Base-by-base conservation (phyloP, 2,888 invertebrate species). In the Patella pellucida region DNA sequence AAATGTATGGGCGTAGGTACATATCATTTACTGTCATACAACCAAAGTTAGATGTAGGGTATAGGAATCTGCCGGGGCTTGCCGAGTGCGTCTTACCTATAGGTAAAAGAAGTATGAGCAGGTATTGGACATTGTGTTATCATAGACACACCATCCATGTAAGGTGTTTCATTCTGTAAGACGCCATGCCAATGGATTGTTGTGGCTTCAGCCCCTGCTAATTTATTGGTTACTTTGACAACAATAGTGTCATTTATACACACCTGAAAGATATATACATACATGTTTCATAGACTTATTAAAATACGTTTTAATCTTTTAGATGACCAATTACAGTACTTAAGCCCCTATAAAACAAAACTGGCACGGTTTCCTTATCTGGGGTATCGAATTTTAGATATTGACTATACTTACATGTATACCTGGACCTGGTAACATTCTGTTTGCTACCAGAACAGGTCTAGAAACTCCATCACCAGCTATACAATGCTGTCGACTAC, bases 121-220 rank as follows among this genome's bases (percentile, higher is more conserved):
- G 82, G 75, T 56, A 88, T 85, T 7, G 84, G 80, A 78, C 87
- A 87, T 79, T 88, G 88, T 27, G 88, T 86, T 16, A 89, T 75
- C 81, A 86, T 83, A 15, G 81, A 74, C 56, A 84, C 86, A 0
- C 88, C 88, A 76, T 88, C 88, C 85, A 88, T 87, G 77, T 85
- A 82, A 23, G 79, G 84, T 9, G 83, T 77, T 15, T 79, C 82
- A 12, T 71, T 69, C 81, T 88, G 88, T 19, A 83, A 81, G 7
- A 87, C 76, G 3, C 97, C 97, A 87, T 97, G 97, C 97, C 97
- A 97, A 87, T 97, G 97, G 23, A 97, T 94, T 0, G 95, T 94
- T 0, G 96, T 96, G 23, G 94, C 94, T 88, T 96, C 96, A 0
- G 95, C 94, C 87, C 94, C 93, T 9, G 78, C 77, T 89, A 97